These are phyloP conservation scores for Actenoides lindsayi DNA, from an alignment of 2,113 vertebrate genomes.

Conservation along the genomic window DNA sequence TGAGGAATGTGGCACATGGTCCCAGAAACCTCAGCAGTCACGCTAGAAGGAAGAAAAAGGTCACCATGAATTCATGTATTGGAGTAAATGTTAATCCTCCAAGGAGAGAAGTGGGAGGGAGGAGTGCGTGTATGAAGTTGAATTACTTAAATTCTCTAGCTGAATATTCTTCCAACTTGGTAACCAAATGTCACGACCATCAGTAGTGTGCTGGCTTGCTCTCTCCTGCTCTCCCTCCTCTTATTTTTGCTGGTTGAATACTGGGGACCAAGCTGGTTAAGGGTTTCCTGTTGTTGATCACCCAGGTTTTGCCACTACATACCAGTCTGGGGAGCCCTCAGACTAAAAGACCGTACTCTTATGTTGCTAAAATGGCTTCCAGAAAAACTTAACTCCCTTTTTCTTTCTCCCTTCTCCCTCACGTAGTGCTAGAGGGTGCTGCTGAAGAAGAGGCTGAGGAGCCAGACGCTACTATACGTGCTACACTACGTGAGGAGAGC, in stretches of 20 bases:
- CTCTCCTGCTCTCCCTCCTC: background rate
- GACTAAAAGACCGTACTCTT: background rate
- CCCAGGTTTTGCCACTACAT: background rate
- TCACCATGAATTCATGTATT: background rate
- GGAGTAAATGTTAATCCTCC: background rate
- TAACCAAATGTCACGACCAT: background rate
- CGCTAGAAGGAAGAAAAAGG: background rate
- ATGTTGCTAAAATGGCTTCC: background rate
- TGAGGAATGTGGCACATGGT: background rate
- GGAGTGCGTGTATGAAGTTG: background rate
- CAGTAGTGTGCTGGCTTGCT: background rate
- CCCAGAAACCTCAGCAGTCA: background rate
- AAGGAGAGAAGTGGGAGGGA: background rate
- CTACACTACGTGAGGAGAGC: conserved; percentile 35
- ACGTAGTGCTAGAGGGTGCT: conserved; percentile 58
- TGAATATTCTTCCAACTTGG: background rate
- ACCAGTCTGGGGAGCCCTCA: background rate
- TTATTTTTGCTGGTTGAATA: background rate
- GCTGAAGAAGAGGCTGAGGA: conserved; percentile 55
- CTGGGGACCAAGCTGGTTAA: background rate
- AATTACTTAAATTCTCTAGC: background rate
- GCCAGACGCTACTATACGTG: conserved; percentile 16
- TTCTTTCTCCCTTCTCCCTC: background rate
- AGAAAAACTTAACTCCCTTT: background rate
- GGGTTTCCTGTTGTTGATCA: background rate